Evolutionary conservation across 2,113 vertebrate genomes (phyloP), one percentile per base, ranked within the genome.

Genomic region (Diadophis punctatus): DNA sequence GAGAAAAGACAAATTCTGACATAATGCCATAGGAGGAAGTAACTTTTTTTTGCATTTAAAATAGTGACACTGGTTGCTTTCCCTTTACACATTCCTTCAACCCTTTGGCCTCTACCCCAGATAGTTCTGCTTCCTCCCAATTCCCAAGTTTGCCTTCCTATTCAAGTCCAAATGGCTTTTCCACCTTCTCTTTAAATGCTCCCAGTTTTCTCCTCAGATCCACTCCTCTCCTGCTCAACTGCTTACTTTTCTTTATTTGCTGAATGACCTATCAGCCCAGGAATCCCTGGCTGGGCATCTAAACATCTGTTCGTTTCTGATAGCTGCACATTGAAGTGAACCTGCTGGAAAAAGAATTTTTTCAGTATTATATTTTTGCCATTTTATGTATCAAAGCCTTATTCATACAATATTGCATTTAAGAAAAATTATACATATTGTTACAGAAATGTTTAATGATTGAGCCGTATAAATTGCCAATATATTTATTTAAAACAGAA

Each of bases 161-260:
- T 80, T 43, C 34, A 80, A 43, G 8, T 43, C 74, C 18, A 80
- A 74, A 74, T 74, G 68, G 68, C n/a, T 5, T 74, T 34, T 34
- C 68, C 16, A 74, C n/a, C 16, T 34, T 74, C n/a, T 74, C 68
- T 74, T 74, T 74, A 74, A 74, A 80, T 43, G 34, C 34, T 43
- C 74, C 34, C 20, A 43, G 34, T 80, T 80, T 80, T 80, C 34
- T 80, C 68, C 34, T 80, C 34, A 80, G 8, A 3, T 22, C 3
- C 34, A 43, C n/a, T 80, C 74, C 1, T 74, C 14, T 68, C 30
- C 30, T 74, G 30, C 5, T 80, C 74, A 43, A 23, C 74, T 22
- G 97, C 98, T 97, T 91, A 98, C 98, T 98, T 98, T 95, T 98
- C 98, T 96, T 98, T 98, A 91, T 97, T 98, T 60, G 95, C 91